phyloP scores from a whole-genome alignment of 2,797 vertebrate genomes.

The Parauchenoglanis punctatus region DNA sequence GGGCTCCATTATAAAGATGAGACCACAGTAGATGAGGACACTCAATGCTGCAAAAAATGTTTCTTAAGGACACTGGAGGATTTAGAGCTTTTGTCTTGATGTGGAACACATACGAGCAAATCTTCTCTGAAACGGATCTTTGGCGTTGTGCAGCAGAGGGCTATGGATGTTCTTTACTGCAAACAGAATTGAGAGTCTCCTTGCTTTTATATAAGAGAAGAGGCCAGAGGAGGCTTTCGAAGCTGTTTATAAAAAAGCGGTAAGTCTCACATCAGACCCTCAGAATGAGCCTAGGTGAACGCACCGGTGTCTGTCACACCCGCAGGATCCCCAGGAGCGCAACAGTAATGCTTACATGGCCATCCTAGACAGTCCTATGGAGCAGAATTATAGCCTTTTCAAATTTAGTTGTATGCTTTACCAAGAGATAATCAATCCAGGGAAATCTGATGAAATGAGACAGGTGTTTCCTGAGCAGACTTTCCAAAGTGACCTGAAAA shows the following conservation, averaged over 20 bases:
- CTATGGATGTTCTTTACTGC: too few species aligned
- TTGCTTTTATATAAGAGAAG: too few species aligned
- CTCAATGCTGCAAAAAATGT: neutral
- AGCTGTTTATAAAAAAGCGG: neutral
- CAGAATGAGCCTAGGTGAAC: neutral
- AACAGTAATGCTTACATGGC: neutral
- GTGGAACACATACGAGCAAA: slow-evolving; percentile 36
- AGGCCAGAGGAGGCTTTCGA: neutral
- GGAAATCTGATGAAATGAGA: slow-evolving; percentile 14
- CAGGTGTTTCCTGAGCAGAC: slow-evolving; percentile 18
- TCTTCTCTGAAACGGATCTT: slow-evolving; percentile 30
- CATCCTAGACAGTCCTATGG: slow-evolving; percentile 14
- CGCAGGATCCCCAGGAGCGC: neutral
- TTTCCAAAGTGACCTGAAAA: slow-evolving; percentile 19
- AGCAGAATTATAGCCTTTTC: slow-evolving; percentile 6
- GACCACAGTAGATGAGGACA: neutral
- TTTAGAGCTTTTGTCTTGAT: slow-evolving; percentile 10
- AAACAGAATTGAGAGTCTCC: too few species aligned
- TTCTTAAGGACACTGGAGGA: too few species aligned
- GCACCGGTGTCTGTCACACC: neutral
- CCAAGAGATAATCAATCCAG: slow-evolving; percentile 18
- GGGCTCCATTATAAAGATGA: neutral
- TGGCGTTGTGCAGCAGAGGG: too few species aligned
- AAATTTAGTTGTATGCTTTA: slow-evolving; percentile 16
- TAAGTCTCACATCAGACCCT: slow-evolving; percentile 5